Evolutionary conservation across 1,140 invertebrate species (phyloP), one percentile per base, ranked within the genome.

Genomic region (Araneus ventricosus): DNA sequence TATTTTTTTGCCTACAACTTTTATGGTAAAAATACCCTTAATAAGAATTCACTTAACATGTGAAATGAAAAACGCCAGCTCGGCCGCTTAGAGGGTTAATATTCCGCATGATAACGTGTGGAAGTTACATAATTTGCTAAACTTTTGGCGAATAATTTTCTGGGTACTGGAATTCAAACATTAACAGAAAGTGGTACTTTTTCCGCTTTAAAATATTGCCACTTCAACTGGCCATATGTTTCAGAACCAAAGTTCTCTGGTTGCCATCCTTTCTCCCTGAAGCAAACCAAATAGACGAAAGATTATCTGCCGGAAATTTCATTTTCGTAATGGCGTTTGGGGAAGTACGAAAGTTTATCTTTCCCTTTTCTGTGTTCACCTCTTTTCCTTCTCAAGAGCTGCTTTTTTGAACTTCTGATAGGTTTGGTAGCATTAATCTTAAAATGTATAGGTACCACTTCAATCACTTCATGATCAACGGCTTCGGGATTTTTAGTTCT

Each of bases 271-370:
- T 75, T 39, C 1, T 63, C 6, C 34, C 79, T 27, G 52, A 27
- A 39, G 89, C 52, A 45, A 20, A 5, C 34, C 89, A 30, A 89
- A 82, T 39, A 59, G 24, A 34, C 52, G 75, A 82, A 39, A 82
- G 52, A 75, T 61, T 90, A 90, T 82, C 89, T 61, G 75, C 89
- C 37, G 41, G 70, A 82, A 90, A 82, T 90, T 90, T 90, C 89
- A 90, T 90, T 82, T 90, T 41, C 45, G 45, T 90, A 84, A 90
- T 90, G 89, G 89, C 45, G 79, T 90, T 90, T 61, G 75, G 75
- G 34, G 52, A 88, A 52, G 34, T 45, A 79, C 22, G 52, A 41
- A 84, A 90, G 67, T 90, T 90, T 90, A 90, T 90, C 79, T 90
- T 88, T 82, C 22, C 80, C 59, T 70, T 41, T 27, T 24, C 22